Evolutionary conservation across 92 coral and sea anemone species (phyloP), one percentile per base, ranked within the genome.

Genomic region (Siderastrea radians): DNA sequence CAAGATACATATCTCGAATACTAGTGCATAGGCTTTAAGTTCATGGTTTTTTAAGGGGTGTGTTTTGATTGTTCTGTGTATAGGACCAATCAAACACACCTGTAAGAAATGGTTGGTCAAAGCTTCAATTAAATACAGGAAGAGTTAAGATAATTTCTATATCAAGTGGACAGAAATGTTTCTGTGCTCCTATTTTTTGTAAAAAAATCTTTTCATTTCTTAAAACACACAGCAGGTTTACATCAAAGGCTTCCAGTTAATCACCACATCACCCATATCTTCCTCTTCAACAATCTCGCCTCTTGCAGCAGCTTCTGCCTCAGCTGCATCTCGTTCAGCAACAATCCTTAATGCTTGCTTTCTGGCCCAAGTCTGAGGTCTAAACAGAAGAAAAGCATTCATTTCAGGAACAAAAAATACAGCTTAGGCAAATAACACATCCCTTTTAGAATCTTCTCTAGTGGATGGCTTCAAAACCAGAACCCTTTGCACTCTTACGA

Each of bases 351-450:
- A 66, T 4, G 99, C 99, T 75, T 97, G 98, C 77, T 96, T 81
- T 72, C 93, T 93, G 3, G 99, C 99, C 99, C 99, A 97, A 2
- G 96, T 94, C 77, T 92, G 94, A 47, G 98, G 98, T 72, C 99
- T 97, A 66, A 72, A 58, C 0, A 72, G 49, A 0, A 46, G 49
- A 71, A 43, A 14, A 62, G 59, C 15, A 49, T 16, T 49, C 1
- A 46, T 1, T 14, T 26, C 19, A 16, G 57, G 9, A 48, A 72
- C 10, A 9, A 3, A 48, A 13, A 76, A 9, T 58, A 16, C 12
- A 16, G n/a, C 6, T 38, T 48, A 54, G 53, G 16, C 16, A 14
- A 46, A 5, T 14, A 15, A 8, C n/a, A 14, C 17, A 72, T 46
- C n/a, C n/a, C 17, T 10, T 16, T 72, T 47, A 26, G 38, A 26